Evolutionary conservation across 2,797 vertebrate genomes (phyloP), one percentile per base, ranked within the genome.

Genomic region (Cichlasoma orientale): DNA sequence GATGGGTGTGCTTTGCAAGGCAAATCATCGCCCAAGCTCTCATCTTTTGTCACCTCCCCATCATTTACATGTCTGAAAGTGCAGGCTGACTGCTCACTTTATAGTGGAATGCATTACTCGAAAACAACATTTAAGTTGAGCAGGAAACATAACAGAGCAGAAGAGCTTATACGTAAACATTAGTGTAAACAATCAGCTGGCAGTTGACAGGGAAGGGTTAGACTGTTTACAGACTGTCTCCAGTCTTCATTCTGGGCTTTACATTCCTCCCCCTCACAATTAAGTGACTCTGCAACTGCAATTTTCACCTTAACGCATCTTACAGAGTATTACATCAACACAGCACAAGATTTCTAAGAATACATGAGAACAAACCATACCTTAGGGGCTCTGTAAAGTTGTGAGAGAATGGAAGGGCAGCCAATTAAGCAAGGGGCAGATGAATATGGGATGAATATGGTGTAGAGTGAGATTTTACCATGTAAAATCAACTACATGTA

Each of bases 1-100:
- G 93, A 92, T 94, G 94, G 93, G 84, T 86, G 93, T 89, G 93
- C 92, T 94, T 93, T 95, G 94, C 93, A 94, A 94, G 92, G 93
- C 91, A 95, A 91, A 92, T 93, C 87, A 82, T 75, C 72, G 56
- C 72, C 82, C 78, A 33, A 16, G n/a, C 78, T 63, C 63, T 72
- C 38, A 80, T 71, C 76, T 78, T 92, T 77, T 83, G 79, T 86
- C 82, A 86, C 86, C 87, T 85, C 86, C 73, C 61, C 16, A 69
- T 57, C 59, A 90, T 93, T 92, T 90, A 82, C 84, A 88, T 87
- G 78, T 89, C 73, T 80, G 75, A 91, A 91, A 86, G 84, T 79
- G 82, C 76, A 68, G 72, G 72, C 84, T 53, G 74, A 74, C 71
- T 1, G 3, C 82, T 82, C 68, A 74, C 85, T 75, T 89, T 86